Conservation (phyloP, 2,113 vertebrate species). For the Rhinolophus ferrumequinum region DNA sequence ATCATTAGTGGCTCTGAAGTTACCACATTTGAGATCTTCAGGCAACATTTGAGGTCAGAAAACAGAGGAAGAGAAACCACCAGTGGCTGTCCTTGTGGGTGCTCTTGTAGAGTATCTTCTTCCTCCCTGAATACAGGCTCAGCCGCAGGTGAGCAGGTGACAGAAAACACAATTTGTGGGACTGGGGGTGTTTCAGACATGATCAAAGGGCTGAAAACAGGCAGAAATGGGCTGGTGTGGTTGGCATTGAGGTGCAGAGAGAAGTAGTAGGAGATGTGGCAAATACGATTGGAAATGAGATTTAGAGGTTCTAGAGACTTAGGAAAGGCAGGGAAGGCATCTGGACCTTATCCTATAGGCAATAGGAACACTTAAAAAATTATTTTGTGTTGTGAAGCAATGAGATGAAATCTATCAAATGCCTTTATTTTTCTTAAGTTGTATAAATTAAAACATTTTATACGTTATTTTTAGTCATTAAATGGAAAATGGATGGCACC, state of each 20-base stretch:
- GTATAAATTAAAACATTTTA: background rate
- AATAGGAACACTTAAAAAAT: background rate
- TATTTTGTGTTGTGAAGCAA: background rate
- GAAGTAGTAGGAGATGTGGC: background rate
- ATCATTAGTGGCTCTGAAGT: background rate
- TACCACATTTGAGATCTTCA: background rate
- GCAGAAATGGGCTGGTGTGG: background rate
- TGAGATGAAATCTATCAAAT: background rate
- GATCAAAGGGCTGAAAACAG: background rate
- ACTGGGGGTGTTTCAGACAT: background rate
- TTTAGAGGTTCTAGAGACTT: background rate
- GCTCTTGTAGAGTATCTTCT: background rate
- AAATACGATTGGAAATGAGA: background rate
- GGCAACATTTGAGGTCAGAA: background rate
- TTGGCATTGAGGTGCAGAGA: background rate
- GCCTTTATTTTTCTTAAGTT: background rate
- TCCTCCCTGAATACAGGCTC: background rate
- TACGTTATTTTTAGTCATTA: background rate
- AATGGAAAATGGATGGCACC: background rate
- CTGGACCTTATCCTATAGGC: background rate
- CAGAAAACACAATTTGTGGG: background rate
- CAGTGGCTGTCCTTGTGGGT: background rate
- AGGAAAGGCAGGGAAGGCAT: background rate
- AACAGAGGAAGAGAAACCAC: background rate
- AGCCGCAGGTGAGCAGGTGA: too few relatives aligned